Evolutionary conservation across 2,113 vertebrate genomes (phyloP).

Genomic region (Anser cygnoides): DNA sequence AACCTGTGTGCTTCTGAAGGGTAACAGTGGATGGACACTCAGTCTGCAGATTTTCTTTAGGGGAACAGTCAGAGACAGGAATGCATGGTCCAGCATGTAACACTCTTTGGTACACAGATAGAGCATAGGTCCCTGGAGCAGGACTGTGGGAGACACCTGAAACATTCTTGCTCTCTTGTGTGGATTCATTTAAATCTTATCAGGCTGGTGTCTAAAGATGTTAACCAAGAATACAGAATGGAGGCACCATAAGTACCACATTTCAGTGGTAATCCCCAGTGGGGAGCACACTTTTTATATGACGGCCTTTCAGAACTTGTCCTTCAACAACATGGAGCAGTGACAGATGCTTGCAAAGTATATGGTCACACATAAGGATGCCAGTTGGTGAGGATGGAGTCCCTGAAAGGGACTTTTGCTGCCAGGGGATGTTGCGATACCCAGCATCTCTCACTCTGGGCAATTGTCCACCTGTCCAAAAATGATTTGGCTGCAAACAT

Average conservation of each 20-base stretch:
- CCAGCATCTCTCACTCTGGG: fast-evolving
- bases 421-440: background rate
- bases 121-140: background rate
- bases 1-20: background rate
- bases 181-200: background rate
- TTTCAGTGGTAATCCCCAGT: background rate
- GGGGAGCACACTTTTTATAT: background rate
- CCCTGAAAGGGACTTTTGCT: background rate
- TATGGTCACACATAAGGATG: background rate
- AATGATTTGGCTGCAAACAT: background rate
- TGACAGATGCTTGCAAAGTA: background rate
- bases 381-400: background rate
- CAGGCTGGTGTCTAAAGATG: background rate
- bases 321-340: background rate
- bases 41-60: background rate
- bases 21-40: background rate
- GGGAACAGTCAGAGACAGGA: background rate
- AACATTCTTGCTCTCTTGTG: background rate
- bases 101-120: background rate
- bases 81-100: background rate
- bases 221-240: background rate
- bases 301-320: background rate
- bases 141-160: background rate
- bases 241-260: background rate
- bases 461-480: background rate